Conservation (phyloP, 2,113 vertebrate species). For the Climacteris rufus region DNA sequence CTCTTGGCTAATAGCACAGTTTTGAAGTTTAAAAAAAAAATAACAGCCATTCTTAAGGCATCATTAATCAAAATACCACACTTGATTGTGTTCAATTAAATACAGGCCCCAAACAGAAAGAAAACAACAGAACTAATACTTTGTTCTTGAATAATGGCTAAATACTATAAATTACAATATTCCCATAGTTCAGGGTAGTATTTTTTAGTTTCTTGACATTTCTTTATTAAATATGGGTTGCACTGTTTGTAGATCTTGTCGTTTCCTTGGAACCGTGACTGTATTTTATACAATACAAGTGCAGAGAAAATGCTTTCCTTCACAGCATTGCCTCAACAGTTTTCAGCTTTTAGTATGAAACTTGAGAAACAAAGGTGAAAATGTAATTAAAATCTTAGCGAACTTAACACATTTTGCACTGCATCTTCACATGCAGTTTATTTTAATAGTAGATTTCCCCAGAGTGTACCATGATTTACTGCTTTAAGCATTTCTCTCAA, state of each 20-base stretch:
- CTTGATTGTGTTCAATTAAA: not conserved
- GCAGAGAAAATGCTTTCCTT: not conserved
- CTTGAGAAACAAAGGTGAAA: not conserved
- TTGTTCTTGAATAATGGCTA: not conserved
- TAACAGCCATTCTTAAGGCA: not conserved
- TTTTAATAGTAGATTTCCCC: not conserved
- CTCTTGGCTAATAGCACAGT: not conserved
- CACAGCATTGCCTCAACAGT: not conserved
- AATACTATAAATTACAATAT: not conserved
- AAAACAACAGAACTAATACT: not conserved
- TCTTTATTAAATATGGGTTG: not conserved
- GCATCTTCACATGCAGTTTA: not conserved
- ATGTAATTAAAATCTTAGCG: not conserved
- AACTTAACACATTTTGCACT: not conserved
- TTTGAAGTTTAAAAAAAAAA: not conserved
- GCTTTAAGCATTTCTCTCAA: not conserved
- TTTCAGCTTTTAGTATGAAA: not conserved
- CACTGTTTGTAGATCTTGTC: not conserved
- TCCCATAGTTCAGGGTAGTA: not conserved
- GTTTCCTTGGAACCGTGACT: not conserved
- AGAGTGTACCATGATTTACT: not conserved
- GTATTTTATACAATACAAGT: not conserved
- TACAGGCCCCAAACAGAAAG: not conserved
- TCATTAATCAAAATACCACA: not conserved
- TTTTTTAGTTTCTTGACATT: not conserved